phyloP scores from a whole-genome alignment of 2,797 vertebrate genomes.

The Myripristis murdjan region DNA sequence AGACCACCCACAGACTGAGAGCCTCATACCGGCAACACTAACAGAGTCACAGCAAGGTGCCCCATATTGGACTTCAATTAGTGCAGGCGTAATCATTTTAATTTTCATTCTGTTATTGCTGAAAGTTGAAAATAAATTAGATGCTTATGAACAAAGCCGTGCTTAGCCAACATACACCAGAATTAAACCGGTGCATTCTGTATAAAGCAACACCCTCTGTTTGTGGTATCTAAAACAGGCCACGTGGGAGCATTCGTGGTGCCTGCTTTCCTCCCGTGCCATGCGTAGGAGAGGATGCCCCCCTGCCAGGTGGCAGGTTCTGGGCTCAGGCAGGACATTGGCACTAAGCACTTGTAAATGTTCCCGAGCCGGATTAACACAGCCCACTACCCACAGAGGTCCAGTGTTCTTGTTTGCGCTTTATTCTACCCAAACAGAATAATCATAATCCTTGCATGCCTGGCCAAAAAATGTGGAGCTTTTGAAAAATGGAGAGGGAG shows the following conservation, averaged over 20 bases:
- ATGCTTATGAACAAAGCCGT: conserved; percentile 28
- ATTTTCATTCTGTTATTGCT: conserved; percentile 1
- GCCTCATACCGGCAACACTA: conserved; percentile 9
- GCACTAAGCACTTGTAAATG: conserved; percentile 63
- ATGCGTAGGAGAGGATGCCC: conserved; percentile 68
- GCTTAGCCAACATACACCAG: conserved; percentile 11
- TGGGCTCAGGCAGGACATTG: conserved; percentile 74
- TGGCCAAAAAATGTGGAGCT: conserved; percentile 56
- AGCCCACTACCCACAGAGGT: conserved; percentile 68
- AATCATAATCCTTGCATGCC: conserved; percentile 66
- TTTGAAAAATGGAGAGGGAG: conserved; percentile 37
- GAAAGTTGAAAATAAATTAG: conserved; percentile 15
- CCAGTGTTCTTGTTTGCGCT: conserved; percentile 68
- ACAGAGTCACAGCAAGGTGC: background rate
- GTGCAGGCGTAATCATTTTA: background rate
- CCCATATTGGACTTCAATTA: background rate
- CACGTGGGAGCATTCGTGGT: conserved; percentile 53
- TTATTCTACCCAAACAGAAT: conserved; percentile 73
- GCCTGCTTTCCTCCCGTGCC: conserved; percentile 59
- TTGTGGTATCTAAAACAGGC: conserved; percentile 49
- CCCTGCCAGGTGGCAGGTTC: conserved; percentile 80
- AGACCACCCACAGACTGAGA: conserved; percentile 47
- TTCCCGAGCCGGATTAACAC: conserved; percentile 82
- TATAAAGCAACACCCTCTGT: conserved; percentile 44
- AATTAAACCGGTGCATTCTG: conserved; percentile 16